Conservation (phyloP, 2,888 invertebrate species). For the Apamea epomidion region DNA sequence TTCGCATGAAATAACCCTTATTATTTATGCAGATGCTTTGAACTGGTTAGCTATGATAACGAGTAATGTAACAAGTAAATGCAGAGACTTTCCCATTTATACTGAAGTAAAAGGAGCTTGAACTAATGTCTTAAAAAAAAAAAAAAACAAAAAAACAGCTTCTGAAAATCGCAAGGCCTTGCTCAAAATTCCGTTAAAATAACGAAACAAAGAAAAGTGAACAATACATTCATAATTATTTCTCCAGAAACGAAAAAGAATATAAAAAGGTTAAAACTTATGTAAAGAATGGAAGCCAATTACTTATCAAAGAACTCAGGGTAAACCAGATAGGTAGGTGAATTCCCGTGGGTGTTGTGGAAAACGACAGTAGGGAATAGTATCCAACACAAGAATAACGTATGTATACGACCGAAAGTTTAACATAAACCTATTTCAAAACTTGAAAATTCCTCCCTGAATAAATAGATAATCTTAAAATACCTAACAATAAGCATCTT, state of each 20-base stretch:
- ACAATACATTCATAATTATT: conserved; percentile 27
- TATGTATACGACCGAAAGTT: neutral
- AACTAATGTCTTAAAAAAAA: neutral
- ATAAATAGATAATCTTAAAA: conserved; percentile 21
- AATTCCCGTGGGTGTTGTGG: conserved; percentile 11
- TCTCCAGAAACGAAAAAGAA: conserved; percentile 13
- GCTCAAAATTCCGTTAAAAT: neutral
- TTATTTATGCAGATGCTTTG: neutral
- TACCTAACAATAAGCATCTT: conserved; percentile 5
- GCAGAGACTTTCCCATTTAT: neutral
- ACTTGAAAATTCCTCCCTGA: neutral
- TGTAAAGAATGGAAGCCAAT: conserved; percentile 42
- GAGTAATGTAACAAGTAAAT: neutral
- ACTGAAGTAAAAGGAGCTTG: neutral
- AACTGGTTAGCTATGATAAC: neutral
- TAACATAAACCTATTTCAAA: conserved; percentile 16
- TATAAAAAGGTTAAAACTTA: conserved; percentile 22
- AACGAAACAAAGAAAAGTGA: conserved; percentile 8
- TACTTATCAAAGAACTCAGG: conserved; percentile 21
- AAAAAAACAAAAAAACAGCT: neutral
- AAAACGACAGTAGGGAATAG: neutral
- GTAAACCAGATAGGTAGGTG: neutral
- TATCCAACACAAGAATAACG: neutral
- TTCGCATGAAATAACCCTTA: too few relatives aligned
- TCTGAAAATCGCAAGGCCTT: neutral